Evolutionary conservation across 1,140 invertebrate genomes (phyloP).

Genomic region (Nephila pilipes): DNA sequence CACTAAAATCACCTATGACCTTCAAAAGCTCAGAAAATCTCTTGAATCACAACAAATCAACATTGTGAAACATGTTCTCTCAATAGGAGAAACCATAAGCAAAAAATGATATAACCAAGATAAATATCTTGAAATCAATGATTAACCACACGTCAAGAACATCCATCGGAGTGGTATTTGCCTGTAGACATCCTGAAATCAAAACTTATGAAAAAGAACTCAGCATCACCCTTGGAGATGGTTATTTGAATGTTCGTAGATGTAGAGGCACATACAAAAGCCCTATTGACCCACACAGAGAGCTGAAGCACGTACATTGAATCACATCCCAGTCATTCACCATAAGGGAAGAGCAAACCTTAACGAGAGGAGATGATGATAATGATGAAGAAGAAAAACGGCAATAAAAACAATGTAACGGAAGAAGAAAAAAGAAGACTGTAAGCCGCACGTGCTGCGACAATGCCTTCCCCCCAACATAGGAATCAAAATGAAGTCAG

Average conservation of each 20-base stretch:
- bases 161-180: background rate
- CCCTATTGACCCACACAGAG: conserved; percentile 29
- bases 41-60: too few relatives aligned
- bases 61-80: too few relatives aligned
- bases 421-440: conserved; percentile 30
- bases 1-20: too few relatives aligned
- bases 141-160: background rate
- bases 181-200: background rate
- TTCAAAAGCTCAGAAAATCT: too few relatives aligned
- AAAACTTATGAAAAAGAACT: background rate
- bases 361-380: conserved; percentile 40
- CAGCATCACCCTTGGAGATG: background rate
- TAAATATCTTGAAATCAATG: background rate
- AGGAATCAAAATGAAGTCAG: conserved; percentile 53
- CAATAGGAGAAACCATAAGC: background rate
- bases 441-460: conserved; percentile 39
- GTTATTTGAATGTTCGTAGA: background rate
- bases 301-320: conserved; percentile 4
- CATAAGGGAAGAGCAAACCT: background rate
- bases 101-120: background rate
- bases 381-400: conserved; percentile 40
- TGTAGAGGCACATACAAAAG: background rate
- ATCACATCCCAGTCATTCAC: conserved; percentile 50
- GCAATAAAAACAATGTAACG: conserved; percentile 53
- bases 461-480: conserved; percentile 7